Conservation (phyloP, 2,888 invertebrate species). For the Ochropacha duplaris region DNA sequence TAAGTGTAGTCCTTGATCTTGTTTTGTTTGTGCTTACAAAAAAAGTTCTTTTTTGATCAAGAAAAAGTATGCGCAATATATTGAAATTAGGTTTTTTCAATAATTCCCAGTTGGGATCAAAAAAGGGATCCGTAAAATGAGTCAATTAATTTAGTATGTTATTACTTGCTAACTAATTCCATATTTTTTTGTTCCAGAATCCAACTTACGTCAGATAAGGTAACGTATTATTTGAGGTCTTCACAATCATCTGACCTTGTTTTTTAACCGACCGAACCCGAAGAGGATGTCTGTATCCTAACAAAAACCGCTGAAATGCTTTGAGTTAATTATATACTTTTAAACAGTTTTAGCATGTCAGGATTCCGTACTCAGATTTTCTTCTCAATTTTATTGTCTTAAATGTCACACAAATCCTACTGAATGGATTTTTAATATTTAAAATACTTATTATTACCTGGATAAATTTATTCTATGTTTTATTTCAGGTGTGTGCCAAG, state of each 20-base stretch:
- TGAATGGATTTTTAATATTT: no score
- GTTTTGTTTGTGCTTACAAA: no score
- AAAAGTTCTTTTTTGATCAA: no score
- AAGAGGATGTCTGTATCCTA: constrained; percentile 13
- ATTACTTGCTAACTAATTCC: constrained; percentile 19
- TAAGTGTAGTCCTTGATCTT: no score
- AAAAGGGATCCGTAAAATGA: background rate
- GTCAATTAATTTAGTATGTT: constrained; percentile 19
- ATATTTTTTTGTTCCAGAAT: constrained; percentile 27
- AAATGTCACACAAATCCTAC: no score
- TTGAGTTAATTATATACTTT: constrained; percentile 1
- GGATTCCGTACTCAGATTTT: background rate
- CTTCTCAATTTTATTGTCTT: no score
- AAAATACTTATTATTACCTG: no score
- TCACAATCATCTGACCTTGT: constrained; percentile 20
- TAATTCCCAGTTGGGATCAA: background rate
- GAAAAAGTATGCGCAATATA: background rate
- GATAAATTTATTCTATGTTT: no score
- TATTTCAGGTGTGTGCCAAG: no score
- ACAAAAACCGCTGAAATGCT: constrained; percentile 1
- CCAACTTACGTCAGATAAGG: constrained; percentile 16
- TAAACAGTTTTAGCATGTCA: background rate
- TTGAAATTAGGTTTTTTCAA: background rate
- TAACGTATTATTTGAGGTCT: constrained; percentile 21
- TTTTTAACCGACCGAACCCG: constrained; percentile 21